Evolutionary conservation across 2,888 invertebrate species (phyloP).

Genomic region (Ischnura elegans): DNA sequence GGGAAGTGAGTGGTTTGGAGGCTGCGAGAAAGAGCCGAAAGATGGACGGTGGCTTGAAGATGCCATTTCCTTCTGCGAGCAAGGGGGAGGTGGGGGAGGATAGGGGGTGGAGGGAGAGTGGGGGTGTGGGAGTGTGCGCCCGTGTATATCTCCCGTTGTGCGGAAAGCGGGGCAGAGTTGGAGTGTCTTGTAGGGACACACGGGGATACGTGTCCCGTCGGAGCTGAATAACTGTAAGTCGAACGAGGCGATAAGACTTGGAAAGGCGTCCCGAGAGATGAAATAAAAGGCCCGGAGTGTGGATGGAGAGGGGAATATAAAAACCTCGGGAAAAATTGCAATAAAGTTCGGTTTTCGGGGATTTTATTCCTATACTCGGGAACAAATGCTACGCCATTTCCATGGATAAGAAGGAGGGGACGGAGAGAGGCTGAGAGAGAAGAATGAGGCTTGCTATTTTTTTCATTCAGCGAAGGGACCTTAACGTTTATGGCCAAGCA

Average conservation of each 20-base stretch:
- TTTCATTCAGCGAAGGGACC: constrained; percentile 37
- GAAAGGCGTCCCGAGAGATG: constrained; percentile 48
- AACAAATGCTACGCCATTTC: constrained; percentile 58
- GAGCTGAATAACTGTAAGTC: constrained; percentile 57
- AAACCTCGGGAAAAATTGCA: constrained; percentile 43
- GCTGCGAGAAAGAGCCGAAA: neutral
- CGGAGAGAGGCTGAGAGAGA: neutral
- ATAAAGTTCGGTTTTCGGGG: constrained; percentile 55
- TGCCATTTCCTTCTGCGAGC: neutral
- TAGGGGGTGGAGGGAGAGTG: neutral
- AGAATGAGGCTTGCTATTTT: neutral
- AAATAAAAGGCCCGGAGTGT: constrained; percentile 44
- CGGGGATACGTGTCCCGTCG: constrained; percentile 52
- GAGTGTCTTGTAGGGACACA: constrained; percentile 65
- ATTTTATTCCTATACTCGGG: constrained; percentile 26
- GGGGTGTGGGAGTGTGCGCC: neutral
- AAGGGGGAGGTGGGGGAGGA: neutral
- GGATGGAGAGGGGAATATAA: neutral
- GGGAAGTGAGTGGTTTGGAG: neutral
- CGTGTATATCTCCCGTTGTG: neutral
- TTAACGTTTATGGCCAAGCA: constrained; percentile 50
- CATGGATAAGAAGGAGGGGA: neutral
- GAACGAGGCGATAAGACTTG: constrained; percentile 57
- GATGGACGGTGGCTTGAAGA: neutral
- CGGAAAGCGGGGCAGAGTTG: constrained; percentile 33